phyloP scores from a whole-genome alignment of 2,888 invertebrate genomes.

The Lysandra coridon region DNA sequence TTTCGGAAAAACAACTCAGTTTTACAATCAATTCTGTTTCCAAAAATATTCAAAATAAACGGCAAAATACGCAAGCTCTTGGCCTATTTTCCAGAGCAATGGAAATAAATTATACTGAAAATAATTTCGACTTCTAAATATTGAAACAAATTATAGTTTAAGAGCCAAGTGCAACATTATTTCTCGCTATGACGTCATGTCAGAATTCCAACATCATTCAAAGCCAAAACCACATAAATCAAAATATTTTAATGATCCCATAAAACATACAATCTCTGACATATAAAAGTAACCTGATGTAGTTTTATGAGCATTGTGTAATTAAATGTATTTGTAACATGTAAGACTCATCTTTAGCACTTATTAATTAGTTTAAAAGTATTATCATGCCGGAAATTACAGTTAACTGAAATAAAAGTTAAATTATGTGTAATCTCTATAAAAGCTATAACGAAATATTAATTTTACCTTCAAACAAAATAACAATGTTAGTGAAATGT shows the following conservation, averaged over 20 bases:
- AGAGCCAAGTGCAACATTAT: conserved; percentile 8
- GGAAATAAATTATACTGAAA: background rate
- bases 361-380: background rate
- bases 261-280: conserved; percentile 56
- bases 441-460: too few species aligned
- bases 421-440: background rate
- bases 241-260: conserved; percentile 69
- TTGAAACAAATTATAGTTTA: background rate
- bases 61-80: background rate
- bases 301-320: conserved; percentile 5
- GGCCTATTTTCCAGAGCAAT: background rate
- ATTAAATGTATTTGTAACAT: conserved; percentile 8
- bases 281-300: conserved; percentile 36
- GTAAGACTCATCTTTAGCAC: conserved; percentile 11
- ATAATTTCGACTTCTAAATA: background rate
- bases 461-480: too few species aligned
- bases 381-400: background rate
- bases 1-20: background rate
- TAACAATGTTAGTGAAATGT: too few species aligned
- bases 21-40: background rate
- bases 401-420: background rate
- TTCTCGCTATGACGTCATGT: background rate
- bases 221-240: conserved; percentile 67
- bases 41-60: background rate
- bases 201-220: background rate